phyloP scores from a whole-genome alignment of 2,888 invertebrate species.

The Melikaiella ostensackeni region DNA sequence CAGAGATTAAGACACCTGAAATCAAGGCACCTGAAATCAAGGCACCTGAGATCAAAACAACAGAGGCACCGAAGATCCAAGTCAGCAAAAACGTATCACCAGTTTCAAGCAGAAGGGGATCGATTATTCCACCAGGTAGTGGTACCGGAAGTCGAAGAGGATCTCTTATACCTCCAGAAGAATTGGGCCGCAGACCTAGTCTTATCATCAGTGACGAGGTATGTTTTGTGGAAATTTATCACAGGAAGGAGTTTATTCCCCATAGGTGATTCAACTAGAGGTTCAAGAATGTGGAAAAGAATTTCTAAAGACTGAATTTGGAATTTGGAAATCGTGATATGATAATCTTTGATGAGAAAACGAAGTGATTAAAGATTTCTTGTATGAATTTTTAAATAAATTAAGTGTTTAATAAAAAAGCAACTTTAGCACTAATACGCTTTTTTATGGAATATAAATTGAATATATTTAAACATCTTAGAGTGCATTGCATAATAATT shows the following conservation, averaged over 20 bases:
- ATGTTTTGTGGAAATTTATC: slow-evolving; percentile 74
- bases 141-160: slow-evolving; percentile 86
- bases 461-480: too few species aligned
- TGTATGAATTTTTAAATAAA: not conserved
- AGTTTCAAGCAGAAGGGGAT: slow-evolving; percentile 85
- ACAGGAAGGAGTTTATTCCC: not conserved
- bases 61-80: slow-evolving; percentile 92
- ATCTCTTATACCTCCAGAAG: slow-evolving; percentile 93
- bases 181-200: slow-evolving; percentile 91
- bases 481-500: not conserved
- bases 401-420: not conserved
- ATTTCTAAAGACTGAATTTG: not conserved
- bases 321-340: not conserved
- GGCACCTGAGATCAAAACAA: slow-evolving; percentile 79
- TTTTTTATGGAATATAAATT: not conserved
- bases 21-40: slow-evolving; percentile 64
- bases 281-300: not conserved
- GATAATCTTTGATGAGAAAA: not conserved
- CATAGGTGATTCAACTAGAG: slow-evolving; percentile 18
- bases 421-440: too few species aligned
- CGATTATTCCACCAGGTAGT: slow-evolving; percentile 82
- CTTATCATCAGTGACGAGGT: slow-evolving; percentile 97
- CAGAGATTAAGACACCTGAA: slow-evolving; percentile 57
- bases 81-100: slow-evolving; percentile 90
- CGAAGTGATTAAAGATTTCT: not conserved